Evolutionary conservation across 2,888 invertebrate species (phyloP).

Genomic region (Chrysolina americana): DNA sequence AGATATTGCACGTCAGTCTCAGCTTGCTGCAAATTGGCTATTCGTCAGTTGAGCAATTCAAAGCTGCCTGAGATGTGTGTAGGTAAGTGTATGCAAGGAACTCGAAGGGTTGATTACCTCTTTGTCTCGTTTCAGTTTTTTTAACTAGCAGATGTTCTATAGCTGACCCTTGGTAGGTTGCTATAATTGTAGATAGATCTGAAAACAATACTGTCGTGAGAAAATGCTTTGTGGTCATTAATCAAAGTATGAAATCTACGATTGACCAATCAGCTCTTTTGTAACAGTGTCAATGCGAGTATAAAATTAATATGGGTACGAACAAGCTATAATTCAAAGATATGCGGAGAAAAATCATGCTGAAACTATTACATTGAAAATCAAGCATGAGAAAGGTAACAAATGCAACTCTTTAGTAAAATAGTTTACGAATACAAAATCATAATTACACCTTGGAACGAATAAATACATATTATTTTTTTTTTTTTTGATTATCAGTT

Average conservation of each 20-base stretch:
- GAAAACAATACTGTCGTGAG: constrained; percentile 45
- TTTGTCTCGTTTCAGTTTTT: constrained; percentile 43
- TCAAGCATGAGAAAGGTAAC: not conserved
- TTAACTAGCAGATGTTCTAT: constrained; percentile 52
- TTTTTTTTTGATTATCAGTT: too few species aligned
- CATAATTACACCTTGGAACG: too few species aligned
- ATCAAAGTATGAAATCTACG: not conserved
- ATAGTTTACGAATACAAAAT: too few species aligned
- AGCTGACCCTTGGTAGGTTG: constrained; percentile 50
- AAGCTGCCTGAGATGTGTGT: constrained; percentile 45
- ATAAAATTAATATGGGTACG: too few species aligned
- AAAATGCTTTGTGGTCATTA: not conserved
- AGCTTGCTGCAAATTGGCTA: constrained; percentile 34
- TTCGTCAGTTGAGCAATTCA: constrained; percentile 34
- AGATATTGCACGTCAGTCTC: constrained; percentile 46
- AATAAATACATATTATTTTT: too few species aligned
- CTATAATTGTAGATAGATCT: constrained; percentile 52
- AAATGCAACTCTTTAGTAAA: not conserved
- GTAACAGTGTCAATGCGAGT: too few species aligned
- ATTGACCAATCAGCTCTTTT: too few species aligned
- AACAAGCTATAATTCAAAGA: too few species aligned
- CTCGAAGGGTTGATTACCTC: constrained; percentile 47
- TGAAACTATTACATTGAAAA: not conserved
- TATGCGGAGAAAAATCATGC: not conserved
- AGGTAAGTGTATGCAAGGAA: constrained; percentile 45